Conservation (phyloP, 2,888 invertebrate genomes). For the Xestia xanthographa region DNA sequence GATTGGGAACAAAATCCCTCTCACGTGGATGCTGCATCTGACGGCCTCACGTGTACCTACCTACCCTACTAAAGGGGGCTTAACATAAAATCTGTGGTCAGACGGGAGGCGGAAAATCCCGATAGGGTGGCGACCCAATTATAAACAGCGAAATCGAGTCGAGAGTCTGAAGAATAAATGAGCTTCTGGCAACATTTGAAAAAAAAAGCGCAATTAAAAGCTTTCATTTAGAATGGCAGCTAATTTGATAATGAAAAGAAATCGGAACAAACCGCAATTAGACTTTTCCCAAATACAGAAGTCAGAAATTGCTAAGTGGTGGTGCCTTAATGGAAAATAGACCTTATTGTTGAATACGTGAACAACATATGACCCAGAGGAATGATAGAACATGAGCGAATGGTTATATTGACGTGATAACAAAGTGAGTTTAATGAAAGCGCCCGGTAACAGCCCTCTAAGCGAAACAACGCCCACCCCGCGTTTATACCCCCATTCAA, state of each 20-base stretch:
- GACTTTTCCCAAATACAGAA: neutral
- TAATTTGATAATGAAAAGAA: constrained; percentile 2
- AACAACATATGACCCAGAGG: constrained; percentile 57
- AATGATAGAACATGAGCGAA: constrained; percentile 53
- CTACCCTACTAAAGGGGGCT: neutral
- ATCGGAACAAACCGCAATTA: constrained; percentile 26
- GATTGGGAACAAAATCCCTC: constrained; percentile 67
- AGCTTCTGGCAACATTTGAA: neutral
- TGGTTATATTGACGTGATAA: constrained; percentile 68
- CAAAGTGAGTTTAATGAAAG: constrained; percentile 82
- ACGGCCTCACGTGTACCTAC: constrained; percentile 50
- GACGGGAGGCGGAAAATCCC: constrained; percentile 4
- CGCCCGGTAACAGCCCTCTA: constrained; percentile 80
- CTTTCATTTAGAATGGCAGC: neutral
- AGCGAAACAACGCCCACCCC: constrained; percentile 84
- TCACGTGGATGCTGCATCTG: constrained; percentile 66
- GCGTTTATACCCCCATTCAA: constrained; percentile 79
- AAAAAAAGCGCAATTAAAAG: constrained; percentile 17
- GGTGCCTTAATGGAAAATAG: constrained; percentile 48
- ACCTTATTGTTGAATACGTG: constrained; percentile 34
- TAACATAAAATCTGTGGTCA: constrained; percentile 17
- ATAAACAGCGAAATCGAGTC: constrained; percentile 8
- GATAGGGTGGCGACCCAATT: constrained; percentile 1
- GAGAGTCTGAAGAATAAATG: neutral
- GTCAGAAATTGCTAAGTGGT: constrained; percentile 1